A percentile compares a stretch with the other conserved stretches of the same genome.
Evolutionary conservation across 1,140 invertebrate species (phyloP).

Genomic region (Adelges cooleyi): DNA sequence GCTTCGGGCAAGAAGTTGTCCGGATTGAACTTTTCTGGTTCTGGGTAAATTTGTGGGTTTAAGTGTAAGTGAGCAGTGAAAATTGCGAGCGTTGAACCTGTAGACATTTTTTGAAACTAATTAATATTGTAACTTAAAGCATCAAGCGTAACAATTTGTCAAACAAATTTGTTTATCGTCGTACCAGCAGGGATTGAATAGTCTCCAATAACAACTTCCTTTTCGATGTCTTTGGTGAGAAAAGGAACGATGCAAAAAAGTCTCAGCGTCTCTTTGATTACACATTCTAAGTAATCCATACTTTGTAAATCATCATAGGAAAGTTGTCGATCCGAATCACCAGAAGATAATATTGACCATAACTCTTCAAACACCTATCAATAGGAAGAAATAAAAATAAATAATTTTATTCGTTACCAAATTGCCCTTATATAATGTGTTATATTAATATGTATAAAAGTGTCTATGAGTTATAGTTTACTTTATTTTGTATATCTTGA

Average conservation of each 20-base stretch:
- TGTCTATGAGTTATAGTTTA: no score
- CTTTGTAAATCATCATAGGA: slow-evolving; percentile 41
- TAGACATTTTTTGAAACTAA: background rate
- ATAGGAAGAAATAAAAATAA: slow-evolving; percentile 37
- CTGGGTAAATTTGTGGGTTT: slow-evolving; percentile 43
- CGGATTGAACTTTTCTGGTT: slow-evolving; percentile 36
- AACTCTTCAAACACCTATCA: slow-evolving; percentile 45
- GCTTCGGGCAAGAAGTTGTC: slow-evolving; percentile 46
- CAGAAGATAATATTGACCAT: slow-evolving; percentile 40
- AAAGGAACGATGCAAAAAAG: slow-evolving; percentile 45
- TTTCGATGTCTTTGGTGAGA: slow-evolving; percentile 38
- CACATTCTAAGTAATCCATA: slow-evolving; percentile 43
- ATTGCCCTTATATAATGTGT: no score
- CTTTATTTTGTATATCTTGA: no score
- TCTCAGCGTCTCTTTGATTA: slow-evolving; percentile 39
- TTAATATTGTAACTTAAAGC: background rate
- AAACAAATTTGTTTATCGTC: background rate
- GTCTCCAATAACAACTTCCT: slow-evolving; percentile 33
- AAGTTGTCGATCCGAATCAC: slow-evolving; percentile 33
- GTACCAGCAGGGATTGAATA: slow-evolving; percentile 6
- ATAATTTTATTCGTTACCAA: no score
- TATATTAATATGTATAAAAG: no score
- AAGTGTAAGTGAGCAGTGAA: slow-evolving; percentile 41
- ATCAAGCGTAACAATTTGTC: background rate
- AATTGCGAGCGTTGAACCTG: background rate